These are phyloP conservation scores for Coregonus clupeaformis DNA, from an alignment of 2,113 vertebrate genomes.

Conservation along the genomic window DNA sequence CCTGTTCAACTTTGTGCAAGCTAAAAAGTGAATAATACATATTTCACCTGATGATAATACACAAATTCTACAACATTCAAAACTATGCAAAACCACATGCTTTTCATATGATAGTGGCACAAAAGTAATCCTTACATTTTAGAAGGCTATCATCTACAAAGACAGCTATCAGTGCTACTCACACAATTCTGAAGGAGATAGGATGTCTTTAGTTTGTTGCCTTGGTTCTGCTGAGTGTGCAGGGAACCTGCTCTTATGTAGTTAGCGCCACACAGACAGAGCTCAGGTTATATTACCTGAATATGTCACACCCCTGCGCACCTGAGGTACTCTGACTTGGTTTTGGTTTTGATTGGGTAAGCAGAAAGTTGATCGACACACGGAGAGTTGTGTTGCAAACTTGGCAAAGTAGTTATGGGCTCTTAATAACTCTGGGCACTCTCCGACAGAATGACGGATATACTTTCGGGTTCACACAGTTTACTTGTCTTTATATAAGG, in stretches of 20 bases:
- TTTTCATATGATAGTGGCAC: no score
- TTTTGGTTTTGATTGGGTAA: no score
- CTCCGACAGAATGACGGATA: background rate
- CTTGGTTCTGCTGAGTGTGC: conserved; percentile 25
- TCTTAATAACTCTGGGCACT: background rate
- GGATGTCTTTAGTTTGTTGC: conserved; percentile 1
- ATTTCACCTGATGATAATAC: background rate
- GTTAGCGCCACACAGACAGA: conserved; percentile 4
- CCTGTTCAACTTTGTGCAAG: background rate
- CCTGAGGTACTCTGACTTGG: background rate
- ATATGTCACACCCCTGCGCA: conserved; percentile 38
- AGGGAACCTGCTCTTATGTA: conserved; percentile 43
- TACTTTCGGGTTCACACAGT: background rate
- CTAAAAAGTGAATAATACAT: background rate
- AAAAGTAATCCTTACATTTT: no score
- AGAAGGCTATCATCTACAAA: no score
- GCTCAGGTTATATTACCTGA: conserved; percentile 41
- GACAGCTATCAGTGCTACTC: conserved; percentile 20
- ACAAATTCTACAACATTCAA: background rate
- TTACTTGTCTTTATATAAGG: no score
- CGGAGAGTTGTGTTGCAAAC: no score
- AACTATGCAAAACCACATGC: background rate
- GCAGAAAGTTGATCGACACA: background rate
- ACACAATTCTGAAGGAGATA: conserved; percentile 29
- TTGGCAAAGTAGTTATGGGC: background rate